Evolutionary conservation across 1,140 invertebrate genomes (phyloP).

Genomic region (Trichonephila clavata): DNA sequence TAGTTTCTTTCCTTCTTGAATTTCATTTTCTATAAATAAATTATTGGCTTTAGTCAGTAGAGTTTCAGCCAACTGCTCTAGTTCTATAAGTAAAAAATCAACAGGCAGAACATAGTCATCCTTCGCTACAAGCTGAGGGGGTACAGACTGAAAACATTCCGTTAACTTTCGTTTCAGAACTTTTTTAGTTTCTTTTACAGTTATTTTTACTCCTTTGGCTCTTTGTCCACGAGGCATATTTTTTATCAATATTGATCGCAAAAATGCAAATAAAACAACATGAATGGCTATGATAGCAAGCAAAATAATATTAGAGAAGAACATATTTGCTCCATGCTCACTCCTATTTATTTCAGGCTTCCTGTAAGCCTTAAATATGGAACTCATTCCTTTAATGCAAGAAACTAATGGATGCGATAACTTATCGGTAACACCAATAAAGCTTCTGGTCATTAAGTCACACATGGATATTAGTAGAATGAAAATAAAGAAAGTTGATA

Average conservation of each 20-base stretch:
- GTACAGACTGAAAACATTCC: neutral
- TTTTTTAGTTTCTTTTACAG: constrained; percentile 24
- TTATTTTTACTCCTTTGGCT: neutral
- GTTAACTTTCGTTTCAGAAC: neutral
- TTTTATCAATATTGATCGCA: constrained; percentile 44
- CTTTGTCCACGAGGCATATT: neutral
- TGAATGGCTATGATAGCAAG: constrained; percentile 4
- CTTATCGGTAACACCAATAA: neutral
- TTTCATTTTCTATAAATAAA: constrained; percentile 48
- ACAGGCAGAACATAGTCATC: constrained; percentile 23
- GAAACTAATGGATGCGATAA: constrained; percentile 22
- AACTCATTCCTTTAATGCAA: constrained; percentile 43
- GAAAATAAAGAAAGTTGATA: constrained; percentile 1
- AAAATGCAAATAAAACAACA: constrained; percentile 34
- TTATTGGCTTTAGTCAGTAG: constrained; percentile 36
- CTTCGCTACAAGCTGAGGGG: constrained; percentile 15
- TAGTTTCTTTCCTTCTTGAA: neutral
- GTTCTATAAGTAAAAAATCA: constrained; percentile 66
- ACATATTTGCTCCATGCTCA: neutral
- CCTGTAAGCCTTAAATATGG: neutral
- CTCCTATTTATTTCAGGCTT: constrained; percentile 30
- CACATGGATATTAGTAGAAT: constrained; percentile 4
- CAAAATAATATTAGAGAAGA: neutral
- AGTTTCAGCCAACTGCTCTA: constrained; percentile 51
- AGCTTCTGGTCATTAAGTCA: constrained; percentile 27